These are phyloP conservation scores for Misgurnus anguillicaudatus DNA, from an alignment of 2,113 vertebrate genomes.

Conservation along the genomic window DNA sequence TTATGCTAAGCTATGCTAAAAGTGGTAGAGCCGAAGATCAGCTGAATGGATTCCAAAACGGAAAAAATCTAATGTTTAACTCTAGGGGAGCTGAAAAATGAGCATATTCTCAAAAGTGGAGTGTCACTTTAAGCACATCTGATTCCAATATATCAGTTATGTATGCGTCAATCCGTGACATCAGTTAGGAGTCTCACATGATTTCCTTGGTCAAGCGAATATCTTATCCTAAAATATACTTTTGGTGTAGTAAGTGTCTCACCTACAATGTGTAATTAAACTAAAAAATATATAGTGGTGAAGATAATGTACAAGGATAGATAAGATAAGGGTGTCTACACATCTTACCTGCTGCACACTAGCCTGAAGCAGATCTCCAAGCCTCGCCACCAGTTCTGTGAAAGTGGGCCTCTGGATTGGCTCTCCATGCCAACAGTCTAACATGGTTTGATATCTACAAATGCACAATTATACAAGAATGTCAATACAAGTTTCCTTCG, in stretches of 20 bases:
- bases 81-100: too few species aligned
- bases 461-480: slow-evolving; percentile 23
- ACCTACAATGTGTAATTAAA: background rate
- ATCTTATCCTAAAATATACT: background rate
- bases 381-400: slow-evolving; percentile 84
- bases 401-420: slow-evolving; percentile 84
- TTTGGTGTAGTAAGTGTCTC: background rate
- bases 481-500: background rate
- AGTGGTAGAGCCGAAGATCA: too few species aligned
- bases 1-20: too few species aligned
- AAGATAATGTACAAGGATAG: background rate
- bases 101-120: too few species aligned
- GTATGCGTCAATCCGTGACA: too few species aligned
- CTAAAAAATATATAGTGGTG: background rate
- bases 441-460: slow-evolving; percentile 89
- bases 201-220: background rate
- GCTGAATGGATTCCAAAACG: too few species aligned
- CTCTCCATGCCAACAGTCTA: slow-evolving; percentile 89
- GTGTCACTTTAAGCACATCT: too few species aligned
- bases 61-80: too few species aligned
- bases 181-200: background rate
- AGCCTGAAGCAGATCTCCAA: slow-evolving; percentile 92
- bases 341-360: slow-evolving; percentile 88
- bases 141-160: too few species aligned
- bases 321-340: background rate